These are phyloP conservation scores for Anguilla anguilla DNA, from an alignment of 2,797 vertebrate genomes.

Conservation along the genomic window DNA sequence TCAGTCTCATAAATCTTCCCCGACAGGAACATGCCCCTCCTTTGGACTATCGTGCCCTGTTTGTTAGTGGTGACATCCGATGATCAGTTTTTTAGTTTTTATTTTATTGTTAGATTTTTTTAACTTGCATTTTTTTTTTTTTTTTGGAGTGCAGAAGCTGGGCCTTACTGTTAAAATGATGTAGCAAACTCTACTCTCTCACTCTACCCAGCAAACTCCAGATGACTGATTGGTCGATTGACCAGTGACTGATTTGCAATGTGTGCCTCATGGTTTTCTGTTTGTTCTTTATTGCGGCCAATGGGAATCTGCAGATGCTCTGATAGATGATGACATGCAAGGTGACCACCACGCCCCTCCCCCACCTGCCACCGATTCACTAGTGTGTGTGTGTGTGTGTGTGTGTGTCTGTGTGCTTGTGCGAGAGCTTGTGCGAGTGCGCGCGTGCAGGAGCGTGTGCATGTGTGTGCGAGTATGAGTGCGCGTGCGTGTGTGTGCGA, in stretches of 20 bases:
- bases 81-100: not conserved
- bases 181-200: not conserved
- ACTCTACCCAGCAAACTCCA: not conserved
- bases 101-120: not conserved
- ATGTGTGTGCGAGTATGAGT: not conserved
- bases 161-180: not conserved
- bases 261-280: slow-evolving; percentile 47
- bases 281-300: slow-evolving; percentile 60
- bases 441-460: not conserved
- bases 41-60: not conserved
- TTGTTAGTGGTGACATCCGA: not conserved
- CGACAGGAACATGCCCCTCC: not conserved
- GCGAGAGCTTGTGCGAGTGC: not conserved
- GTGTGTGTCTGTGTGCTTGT: slow-evolving; percentile 14
- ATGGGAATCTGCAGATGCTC: slow-evolving; percentile 66
- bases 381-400: slow-evolving; percentile 37
- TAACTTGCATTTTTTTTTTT: not conserved
- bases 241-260: not conserved
- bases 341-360: slow-evolving; percentile 62
- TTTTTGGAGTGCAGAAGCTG: not conserved
- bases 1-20: not conserved
- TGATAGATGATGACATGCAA: slow-evolving; percentile 70
- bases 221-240: slow-evolving; percentile 4
- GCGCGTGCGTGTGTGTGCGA: not conserved
- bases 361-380: slow-evolving; percentile 30